Base-by-base conservation (phyloP, 2,797 vertebrate species). In the Hydrophis major region DNA sequence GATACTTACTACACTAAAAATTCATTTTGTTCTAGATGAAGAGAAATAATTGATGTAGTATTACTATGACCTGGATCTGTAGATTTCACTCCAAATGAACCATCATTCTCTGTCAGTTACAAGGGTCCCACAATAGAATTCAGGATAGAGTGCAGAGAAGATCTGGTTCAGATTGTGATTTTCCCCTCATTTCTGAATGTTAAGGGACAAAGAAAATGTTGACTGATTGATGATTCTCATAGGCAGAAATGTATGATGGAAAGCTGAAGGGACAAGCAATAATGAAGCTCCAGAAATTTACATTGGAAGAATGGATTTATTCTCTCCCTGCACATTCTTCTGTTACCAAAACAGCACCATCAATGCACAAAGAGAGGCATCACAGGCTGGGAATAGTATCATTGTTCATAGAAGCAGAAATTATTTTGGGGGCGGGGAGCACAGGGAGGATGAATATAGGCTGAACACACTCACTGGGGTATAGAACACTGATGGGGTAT, bases 11-110 rank as follows among this genome's bases (percentile, higher is more conserved):
- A 94, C 37, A 74, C 20, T 12, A 74, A 94, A 96, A 96, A 97
- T 95, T 93, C 50, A 86, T 95, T 97, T 97, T 96, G 92, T 92
- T 96, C 94, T 94, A 96, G 94, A 96, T 91, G 94, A 96, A 92
- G 96, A 87, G 53, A 78, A 95, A 96, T 95, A 95, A 93, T 0
- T 28, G 94, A 97, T 0, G 91, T 94, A 96, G 95, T 93, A 94
- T 61, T 66, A 92, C 61, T 37, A 69, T 94, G 93, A 90, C 7
- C n/a, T 60, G 27, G 66, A 25, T 69, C 27, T 69, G 20, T 56
- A 28, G 56, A 74, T 87, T 11, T 74, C 37, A 6, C 27, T 74
- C 25, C 87, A 18, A 32, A 89, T 28, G 74, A 47, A 83, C 20
- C 2, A 47, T 47, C 74, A 25, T 86, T 66, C 25, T 22, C 32